Conservation (phyloP, 1,140 invertebrate species). For the Andrena cerasifolii region DNA sequence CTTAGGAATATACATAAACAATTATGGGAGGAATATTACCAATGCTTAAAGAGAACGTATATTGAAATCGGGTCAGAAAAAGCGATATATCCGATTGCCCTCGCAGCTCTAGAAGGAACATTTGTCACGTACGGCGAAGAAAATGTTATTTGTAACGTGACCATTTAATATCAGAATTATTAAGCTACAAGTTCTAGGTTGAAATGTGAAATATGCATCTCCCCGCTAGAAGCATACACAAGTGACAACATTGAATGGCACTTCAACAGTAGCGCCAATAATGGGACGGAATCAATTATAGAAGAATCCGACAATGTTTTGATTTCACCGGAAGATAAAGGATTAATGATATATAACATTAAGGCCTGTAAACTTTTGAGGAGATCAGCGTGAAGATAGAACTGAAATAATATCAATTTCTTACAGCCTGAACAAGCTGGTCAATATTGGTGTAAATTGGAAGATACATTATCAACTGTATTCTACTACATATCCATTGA, state of each 20-base stretch:
- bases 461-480: conserved; percentile 71
- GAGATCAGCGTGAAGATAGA: conserved; percentile 2
- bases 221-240: conserved; percentile 73
- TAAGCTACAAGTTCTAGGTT: conserved; percentile 71
- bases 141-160: not conserved
- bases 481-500: conserved; percentile 82
- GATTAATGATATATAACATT: conserved; percentile 81
- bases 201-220: conserved; percentile 82
- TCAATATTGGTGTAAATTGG: conserved; percentile 81
- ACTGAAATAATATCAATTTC: not conserved
- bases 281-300: conserved; percentile 62
- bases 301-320: conserved; percentile 77
- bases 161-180: conserved; percentile 26
- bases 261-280: conserved; percentile 70
- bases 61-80: conserved; percentile 66
- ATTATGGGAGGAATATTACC: conserved; percentile 82
- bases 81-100: conserved; percentile 74
- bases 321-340: conserved; percentile 77
- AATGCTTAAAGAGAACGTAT: conserved; percentile 77
- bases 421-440: conserved; percentile 77
- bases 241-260: conserved; percentile 80
- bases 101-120: conserved; percentile 78
- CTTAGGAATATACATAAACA: conserved; percentile 73
- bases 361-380: conserved; percentile 52
- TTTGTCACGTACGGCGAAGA: conserved; percentile 73